Evolutionary conservation across 2,888 invertebrate species (phyloP).

Genomic region (Phortica magna): DNA sequence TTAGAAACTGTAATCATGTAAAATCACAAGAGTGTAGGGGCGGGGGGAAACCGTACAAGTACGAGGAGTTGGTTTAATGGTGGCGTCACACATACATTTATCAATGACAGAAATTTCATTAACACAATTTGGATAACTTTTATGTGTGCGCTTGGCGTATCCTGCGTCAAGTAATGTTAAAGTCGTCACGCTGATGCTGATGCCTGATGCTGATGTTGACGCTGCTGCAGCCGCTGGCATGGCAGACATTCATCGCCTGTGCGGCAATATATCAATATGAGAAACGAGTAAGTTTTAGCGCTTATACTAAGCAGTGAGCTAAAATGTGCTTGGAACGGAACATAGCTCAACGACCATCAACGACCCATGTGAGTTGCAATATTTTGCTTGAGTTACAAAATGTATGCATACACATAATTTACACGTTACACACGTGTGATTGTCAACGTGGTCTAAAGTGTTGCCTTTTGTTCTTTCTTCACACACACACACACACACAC

Average conservation of each 20-base stretch:
- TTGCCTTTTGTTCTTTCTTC: background rate
- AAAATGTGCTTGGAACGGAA: conserved; percentile 58
- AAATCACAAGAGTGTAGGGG: conserved; percentile 18
- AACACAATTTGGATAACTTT: conserved; percentile 58
- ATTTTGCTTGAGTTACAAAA: background rate
- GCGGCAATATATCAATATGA: conserved; percentile 32
- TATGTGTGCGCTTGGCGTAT: conserved; percentile 32
- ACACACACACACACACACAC: no score
- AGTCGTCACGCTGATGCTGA: conserved; percentile 46
- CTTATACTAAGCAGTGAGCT: conserved; percentile 19
- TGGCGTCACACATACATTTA: background rate
- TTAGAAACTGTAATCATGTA: conserved; percentile 17
- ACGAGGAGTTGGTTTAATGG: background rate
- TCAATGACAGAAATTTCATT: conserved; percentile 63
- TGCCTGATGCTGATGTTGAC: conserved; percentile 25
- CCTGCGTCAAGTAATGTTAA: conserved; percentile 51
- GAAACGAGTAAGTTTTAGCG: conserved; percentile 9
- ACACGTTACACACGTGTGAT: background rate
- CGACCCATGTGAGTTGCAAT: conserved; percentile 35
- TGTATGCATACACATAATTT: background rate
- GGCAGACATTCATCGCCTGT: conserved; percentile 46
- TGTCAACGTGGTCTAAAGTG: background rate
- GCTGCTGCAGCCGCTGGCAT: conserved; percentile 48
- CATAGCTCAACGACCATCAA: background rate
- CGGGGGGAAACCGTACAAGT: background rate